Evolutionary conservation across 2,113 vertebrate genomes (phyloP), one percentile per base, ranked within the genome.

Genomic region (Myiozetetes cayanensis): DNA sequence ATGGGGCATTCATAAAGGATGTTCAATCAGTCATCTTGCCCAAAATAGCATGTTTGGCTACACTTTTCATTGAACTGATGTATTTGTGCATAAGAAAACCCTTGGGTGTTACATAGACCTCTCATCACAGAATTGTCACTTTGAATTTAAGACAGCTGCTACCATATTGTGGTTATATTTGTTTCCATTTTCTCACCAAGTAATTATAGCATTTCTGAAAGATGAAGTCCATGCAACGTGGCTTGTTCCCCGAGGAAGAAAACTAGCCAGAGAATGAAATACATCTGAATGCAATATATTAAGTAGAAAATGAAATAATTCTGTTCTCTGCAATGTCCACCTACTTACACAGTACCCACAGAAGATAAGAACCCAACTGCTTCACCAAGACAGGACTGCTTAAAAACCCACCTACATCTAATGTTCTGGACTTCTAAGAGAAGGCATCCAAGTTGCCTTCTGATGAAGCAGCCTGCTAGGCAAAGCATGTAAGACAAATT

Each of bases 91-190:
- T 59, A 63, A 73, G 67, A 89, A 90, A 87, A 66, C 53, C 41
- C 59, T 72, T 66, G 77, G 83, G 82, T 79, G 59, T 95, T 84
- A 87, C 53, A 83, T 70, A 78, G 79, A 31, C 61, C 88, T 92
- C 93, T 94, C 85, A 39, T 90, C 91, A 95, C 89, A 95, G 87
- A 81, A 88, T n/a, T 63, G 91, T 90, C 93, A 84, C 58, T 96
- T 74, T 65, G 86, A 87, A 68, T 91, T 93, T 71, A 39, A 91
- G 92, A 92, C 89, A 95, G 87, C 84, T 84, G 89, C 82, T 78
- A 58, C 87, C 46, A 25, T 37, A 33, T 4, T 74, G 35, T 65
- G 33, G 24, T 53, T 75, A 27, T 72, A 70, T 78, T 77, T 77
- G 28, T 86, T 94, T 85, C 82, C 62, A 39, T 68, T 90, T 87